Evolutionary conservation across 1,140 invertebrate genomes (phyloP), one percentile per base, ranked within the genome.

Genomic region (Holcopasites calliopsidis): DNA sequence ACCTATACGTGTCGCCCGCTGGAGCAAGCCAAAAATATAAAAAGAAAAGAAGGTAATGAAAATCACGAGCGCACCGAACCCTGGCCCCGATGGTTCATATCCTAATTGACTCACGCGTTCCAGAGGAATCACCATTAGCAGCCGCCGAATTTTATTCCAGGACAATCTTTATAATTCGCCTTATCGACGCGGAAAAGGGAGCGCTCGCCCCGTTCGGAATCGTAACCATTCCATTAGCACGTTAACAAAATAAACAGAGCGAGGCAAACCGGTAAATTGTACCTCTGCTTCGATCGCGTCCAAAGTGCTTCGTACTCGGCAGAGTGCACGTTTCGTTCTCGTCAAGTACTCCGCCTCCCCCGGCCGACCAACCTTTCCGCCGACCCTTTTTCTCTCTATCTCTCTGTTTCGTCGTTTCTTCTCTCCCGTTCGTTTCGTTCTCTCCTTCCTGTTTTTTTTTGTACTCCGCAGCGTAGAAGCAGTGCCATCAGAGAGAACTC

Each of bases 251-350:
- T 71, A 68, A 70, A 76, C 66, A 68, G 73, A 75, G 52, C 62
- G 64, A 57, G 73, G 66, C 74, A 71, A 76, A 68, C 74, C 74
- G 64, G 66, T 76, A 71, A 71, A 76, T 76, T 76, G 66, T 71
- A 70, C 47, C 66, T 71, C 49, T 71, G 64, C 66, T 55, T 76
- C 66, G 74, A 71, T 54, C 66, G n/a, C n/a, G 65, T 71, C 74
- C 66, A 71, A 71, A 76, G 74, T 76, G 74, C 55, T 38, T 71
- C 57, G 73, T 75, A 75, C 54, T 71, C 74, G 23, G n/a, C n/a
- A n/a, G 35, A 58, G 57, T 35, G 66, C 74, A 40, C 74, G 74
- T 76, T 76, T 71, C 65, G 73, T 18, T 75, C 65, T 60, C 68
- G 74, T 58, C 42, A 76, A 69, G 74, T 76, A 60, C 72, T 55